phyloP scores from a whole-genome alignment of 1,140 invertebrate species.

The Drosophila sulfurigaster region DNA sequence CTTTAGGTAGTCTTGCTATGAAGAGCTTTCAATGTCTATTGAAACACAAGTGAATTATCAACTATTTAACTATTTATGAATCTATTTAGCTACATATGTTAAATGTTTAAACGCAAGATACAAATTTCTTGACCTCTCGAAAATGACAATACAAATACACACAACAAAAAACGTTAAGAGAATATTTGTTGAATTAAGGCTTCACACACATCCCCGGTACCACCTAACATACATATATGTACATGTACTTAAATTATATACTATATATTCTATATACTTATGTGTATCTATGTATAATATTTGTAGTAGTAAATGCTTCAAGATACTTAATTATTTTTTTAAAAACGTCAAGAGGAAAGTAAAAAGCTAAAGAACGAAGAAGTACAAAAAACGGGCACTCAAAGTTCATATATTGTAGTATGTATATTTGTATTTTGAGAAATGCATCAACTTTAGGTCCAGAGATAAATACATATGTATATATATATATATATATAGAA shows the following conservation, averaged over 20 bases:
- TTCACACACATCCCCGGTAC: slow-evolving; percentile 46
- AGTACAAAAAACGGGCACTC: slow-evolving; percentile 9
- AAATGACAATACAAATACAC: slow-evolving; percentile 70
- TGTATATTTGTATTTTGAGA: slow-evolving; percentile 35
- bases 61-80: slow-evolving; percentile 24
- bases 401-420: slow-evolving; percentile 12
- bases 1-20: slow-evolving; percentile 50
- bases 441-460: slow-evolving; percentile 23
- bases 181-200: slow-evolving; percentile 30
- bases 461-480: slow-evolving; percentile 23
- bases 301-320: slow-evolving; percentile 49
- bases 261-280: slow-evolving; percentile 23
- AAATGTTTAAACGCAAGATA: slow-evolving; percentile 51
- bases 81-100: slow-evolving; percentile 20
- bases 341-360: slow-evolving; percentile 1
- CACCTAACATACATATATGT: slow-evolving; percentile 55
- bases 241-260: slow-evolving; percentile 31
- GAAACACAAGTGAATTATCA: slow-evolving; percentile 29
- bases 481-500: slow-evolving; percentile 14
- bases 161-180: slow-evolving; percentile 25
- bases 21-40: slow-evolving; percentile 47
- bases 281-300: slow-evolving; percentile 39
- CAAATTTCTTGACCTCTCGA: slow-evolving; percentile 67
- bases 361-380: slow-evolving; percentile 4
- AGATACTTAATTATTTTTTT: slow-evolving; percentile 33